phyloP scores from a whole-genome alignment of 2,888 invertebrate genomes.

The Eupithecia pulchellata region DNA sequence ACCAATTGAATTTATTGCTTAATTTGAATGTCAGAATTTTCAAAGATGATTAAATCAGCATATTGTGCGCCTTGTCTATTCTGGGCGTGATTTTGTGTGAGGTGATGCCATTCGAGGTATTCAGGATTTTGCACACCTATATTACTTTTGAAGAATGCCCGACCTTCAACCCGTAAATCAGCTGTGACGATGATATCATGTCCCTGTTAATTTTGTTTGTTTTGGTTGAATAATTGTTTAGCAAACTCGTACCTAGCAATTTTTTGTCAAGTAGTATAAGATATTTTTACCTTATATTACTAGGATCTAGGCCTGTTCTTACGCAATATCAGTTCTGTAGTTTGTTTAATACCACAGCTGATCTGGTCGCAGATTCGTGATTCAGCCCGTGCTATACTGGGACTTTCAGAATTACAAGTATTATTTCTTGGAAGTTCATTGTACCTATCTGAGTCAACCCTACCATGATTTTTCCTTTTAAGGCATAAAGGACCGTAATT shows the following conservation, averaged over 20 bases:
- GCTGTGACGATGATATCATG: conserved; percentile 79
- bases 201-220: conserved; percentile 60
- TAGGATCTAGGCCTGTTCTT: not conserved
- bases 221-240: conserved; percentile 45
- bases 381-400: conserved; percentile 56
- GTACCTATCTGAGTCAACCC: conserved; percentile 78
- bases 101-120: conserved; percentile 53
- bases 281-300: not conserved
- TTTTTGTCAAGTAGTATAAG: not conserved
- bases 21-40: conserved; percentile 40
- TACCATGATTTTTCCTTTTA: conserved; percentile 55
- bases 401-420: conserved; percentile 59
- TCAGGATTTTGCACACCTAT: conserved; percentile 60
- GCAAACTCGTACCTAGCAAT: not conserved
- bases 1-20: conserved; percentile 57
- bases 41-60: conserved; percentile 40
- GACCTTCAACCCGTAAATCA: conserved; percentile 78
- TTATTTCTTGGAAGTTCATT: conserved; percentile 73
- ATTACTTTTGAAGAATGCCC: conserved; percentile 62
- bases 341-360: not conserved
- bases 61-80: conserved; percentile 35
- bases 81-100: conserved; percentile 46
- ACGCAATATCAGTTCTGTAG: not conserved
- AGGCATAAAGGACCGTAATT: conserved; percentile 58
- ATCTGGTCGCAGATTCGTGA: conserved; percentile 46